Conservation (phyloP, 2,888 invertebrate genomes). For the Perizoma flavofasciatum region DNA sequence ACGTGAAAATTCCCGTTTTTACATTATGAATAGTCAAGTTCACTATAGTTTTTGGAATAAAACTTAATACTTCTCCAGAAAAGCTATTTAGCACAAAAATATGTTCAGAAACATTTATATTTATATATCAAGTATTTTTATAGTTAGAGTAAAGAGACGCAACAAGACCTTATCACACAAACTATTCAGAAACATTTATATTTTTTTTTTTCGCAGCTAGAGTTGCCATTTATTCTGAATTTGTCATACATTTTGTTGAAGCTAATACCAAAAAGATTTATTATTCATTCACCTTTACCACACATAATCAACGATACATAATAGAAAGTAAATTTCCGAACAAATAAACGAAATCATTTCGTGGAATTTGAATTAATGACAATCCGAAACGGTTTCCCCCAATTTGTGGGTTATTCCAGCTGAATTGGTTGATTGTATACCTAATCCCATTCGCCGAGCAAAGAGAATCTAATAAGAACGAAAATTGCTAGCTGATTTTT, state of each 20-base stretch:
- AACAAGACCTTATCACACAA: too few species aligned
- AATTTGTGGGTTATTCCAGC: constrained; percentile 45
- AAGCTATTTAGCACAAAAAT: too few species aligned
- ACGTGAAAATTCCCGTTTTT: too few species aligned
- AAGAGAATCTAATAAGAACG: constrained; percentile 4
- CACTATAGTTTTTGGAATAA: too few species aligned
- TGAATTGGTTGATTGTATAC: constrained; percentile 35
- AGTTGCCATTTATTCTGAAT: background rate
- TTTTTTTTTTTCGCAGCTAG: too few species aligned
- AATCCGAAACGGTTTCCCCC: constrained; percentile 40
- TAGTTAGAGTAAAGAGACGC: too few species aligned
- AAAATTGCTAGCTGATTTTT: constrained; percentile 20
- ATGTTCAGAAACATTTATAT: too few species aligned
- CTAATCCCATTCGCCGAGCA: constrained; percentile 15
- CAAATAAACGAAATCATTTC: constrained; percentile 41
- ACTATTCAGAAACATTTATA: too few species aligned
- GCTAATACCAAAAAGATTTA: constrained; percentile 22
- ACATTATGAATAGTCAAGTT: too few species aligned
- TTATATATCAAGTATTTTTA: too few species aligned
- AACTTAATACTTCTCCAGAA: too few species aligned
- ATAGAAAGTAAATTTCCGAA: constrained; percentile 42
- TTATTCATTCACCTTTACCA: constrained; percentile 28
- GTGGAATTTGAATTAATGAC: constrained; percentile 43
- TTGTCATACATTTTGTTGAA: too few species aligned
- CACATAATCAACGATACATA: constrained; percentile 31